Base-by-base conservation (phyloP, 2,113 vertebrate species). In the Ailuropoda melanoleuca region DNA sequence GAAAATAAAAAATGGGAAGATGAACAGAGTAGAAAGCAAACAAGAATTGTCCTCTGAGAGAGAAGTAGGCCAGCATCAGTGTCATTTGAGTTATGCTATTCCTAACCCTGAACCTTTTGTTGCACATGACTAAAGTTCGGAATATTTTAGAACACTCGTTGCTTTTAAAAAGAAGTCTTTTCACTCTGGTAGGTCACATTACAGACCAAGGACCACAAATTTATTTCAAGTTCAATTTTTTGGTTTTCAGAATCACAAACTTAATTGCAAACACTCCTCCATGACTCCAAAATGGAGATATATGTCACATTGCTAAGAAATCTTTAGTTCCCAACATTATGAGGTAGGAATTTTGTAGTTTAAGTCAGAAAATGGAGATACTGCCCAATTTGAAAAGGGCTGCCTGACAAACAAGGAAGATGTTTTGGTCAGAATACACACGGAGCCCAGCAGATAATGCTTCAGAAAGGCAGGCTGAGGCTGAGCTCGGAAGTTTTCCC, bases 401-500 rank as follows among this genome's bases (percentile, higher is more conserved):
- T 90, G 70, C 70, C 55, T 95, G 93, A 81, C 50, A 97, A 90
- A 31, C 8, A 39, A 97, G 95, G 81, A 78, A 80, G 46, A 96
- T 43, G 68, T 17, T 87, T 95, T 85, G 81, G 95, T 26, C 58
- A 3, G 48, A 94, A 95, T 39, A 58, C 78, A 92, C 34, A 60
- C 0, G 11, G 58, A 97, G 55, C 23, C 74, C 86, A 90, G 68
- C 53, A 97, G 95, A 95, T 21, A 94, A 83, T 34, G 81, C 75
- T 77, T 89, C 58, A 92, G 81, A 97, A 74, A 96, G 74, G 64
- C 72, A 96, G 95, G 98, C 98, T 98, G 98, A 97, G 62, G 98
- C 98, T 99, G 96, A 98, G 97, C 98, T 98, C 98, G 43, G 43
- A 43, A 43, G 43, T 98, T 99, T 99, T 99, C 99, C 98, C 98